Conservation (phyloP, 2,113 vertebrate species). For the Laterallus jamaicensis region DNA sequence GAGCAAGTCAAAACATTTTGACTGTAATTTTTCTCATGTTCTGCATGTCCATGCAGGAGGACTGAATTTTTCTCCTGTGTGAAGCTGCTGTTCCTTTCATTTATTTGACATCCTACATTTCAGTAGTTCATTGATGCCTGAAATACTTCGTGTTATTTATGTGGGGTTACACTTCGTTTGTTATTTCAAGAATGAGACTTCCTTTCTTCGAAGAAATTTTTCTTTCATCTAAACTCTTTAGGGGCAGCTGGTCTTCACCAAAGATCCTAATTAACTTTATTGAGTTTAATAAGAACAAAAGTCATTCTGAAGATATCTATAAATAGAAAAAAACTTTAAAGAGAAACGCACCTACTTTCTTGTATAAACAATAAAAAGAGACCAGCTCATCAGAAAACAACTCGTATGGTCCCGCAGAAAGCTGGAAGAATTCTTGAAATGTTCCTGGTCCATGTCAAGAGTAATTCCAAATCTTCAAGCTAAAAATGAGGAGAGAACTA, state of each 20-base stretch:
- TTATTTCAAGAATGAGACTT: conserved; percentile 45
- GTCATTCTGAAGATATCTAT: not conserved
- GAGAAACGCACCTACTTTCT: not conserved
- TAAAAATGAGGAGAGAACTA: not conserved
- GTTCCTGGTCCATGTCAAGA: not conserved
- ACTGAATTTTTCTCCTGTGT: not conserved
- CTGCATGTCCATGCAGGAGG: not conserved
- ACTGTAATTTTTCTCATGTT: not conserved
- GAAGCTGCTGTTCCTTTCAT: not conserved
- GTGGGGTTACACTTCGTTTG: conserved; percentile 36
- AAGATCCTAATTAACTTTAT: not conserved
- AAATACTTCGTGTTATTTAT: not conserved
- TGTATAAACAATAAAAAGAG: not conserved
- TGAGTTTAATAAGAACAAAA: conserved; percentile 9
- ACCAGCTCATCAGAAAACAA: not conserved
- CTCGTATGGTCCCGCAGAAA: not conserved
- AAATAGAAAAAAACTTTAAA: not conserved
- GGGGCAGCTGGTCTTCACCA: conserved; percentile 29
- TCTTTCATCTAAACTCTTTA: conserved; percentile 41
- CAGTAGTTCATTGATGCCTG: not conserved
- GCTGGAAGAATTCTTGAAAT: not conserved
- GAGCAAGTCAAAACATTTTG: conserved; percentile 1
- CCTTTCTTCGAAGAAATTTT: conserved; percentile 53
- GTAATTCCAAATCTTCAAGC: not conserved
- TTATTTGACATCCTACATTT: not conserved